Conservation (phyloP, 2,113 vertebrate species). For the Thomomys bottae region DNA sequence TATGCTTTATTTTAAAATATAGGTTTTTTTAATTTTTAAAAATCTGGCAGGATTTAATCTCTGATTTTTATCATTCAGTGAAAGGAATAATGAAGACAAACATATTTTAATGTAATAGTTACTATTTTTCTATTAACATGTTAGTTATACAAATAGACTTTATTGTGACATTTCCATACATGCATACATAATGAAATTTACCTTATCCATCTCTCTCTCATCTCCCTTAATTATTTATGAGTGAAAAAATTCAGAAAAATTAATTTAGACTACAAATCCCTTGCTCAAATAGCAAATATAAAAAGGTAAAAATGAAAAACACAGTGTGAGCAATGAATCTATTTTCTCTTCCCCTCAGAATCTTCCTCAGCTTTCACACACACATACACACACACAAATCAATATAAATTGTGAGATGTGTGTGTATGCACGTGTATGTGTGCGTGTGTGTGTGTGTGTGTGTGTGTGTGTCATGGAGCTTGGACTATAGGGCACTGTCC, state of each 20-base stretch:
- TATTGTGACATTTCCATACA: no score
- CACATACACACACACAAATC: no score
- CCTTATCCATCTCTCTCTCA: no score
- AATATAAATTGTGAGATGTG: no score
- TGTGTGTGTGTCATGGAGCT: no score
- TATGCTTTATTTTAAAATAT: not conserved
- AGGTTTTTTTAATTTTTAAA: not conserved
- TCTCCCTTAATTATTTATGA: not conserved
- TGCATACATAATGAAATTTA: no score
- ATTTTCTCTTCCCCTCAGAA: not conserved
- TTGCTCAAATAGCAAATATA: constrained; percentile 5
- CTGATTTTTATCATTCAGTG: not conserved
- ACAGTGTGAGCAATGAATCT: not conserved
- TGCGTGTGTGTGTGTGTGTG: no score
- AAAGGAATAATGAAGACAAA: not conserved
- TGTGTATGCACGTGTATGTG: no score
- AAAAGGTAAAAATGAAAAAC: not conserved
- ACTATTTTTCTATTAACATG: not conserved
- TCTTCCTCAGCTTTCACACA: not conserved
- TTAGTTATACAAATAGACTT: no score
- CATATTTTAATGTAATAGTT: not conserved
- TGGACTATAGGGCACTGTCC: no score
- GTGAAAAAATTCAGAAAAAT: not conserved
- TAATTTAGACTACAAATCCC: not conserved
- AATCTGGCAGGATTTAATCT: not conserved